phyloP scores from a whole-genome alignment of 2,797 vertebrate genomes.

The Malurus leucopterus region DNA sequence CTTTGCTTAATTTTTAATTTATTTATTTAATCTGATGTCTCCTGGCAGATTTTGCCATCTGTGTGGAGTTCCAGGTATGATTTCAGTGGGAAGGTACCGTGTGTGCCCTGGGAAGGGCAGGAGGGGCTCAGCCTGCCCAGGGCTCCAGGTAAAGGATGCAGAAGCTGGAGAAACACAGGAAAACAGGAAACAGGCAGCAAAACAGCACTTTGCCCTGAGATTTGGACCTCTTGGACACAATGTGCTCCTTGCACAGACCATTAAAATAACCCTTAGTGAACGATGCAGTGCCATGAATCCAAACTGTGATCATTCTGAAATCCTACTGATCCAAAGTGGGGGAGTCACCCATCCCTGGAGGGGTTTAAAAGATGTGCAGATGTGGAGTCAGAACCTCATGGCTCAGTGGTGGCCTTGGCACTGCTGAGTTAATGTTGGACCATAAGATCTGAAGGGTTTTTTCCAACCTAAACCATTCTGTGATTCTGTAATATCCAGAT shows the following conservation, averaged over 20 bases:
- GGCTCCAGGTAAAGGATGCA: not conserved
- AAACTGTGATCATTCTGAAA: not conserved
- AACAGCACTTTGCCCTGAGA: not conserved
- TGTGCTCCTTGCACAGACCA: not conserved
- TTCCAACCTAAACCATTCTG: not conserved
- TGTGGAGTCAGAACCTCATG: not conserved
- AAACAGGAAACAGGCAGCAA: not conserved
- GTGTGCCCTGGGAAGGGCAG: not conserved
- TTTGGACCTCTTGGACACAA: not conserved
- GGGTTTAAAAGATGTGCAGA: not conserved
- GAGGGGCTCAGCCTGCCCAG: not conserved
- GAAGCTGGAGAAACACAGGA: not conserved
- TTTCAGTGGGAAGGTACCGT: not conserved
- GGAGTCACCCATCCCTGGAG: not conserved
- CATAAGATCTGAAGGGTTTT: not conserved
- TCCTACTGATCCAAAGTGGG: not conserved
- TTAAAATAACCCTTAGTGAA: not conserved
- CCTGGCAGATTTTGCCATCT: not conserved
- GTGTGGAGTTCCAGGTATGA: not conserved
- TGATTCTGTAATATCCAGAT: not conserved
- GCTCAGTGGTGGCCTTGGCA: not conserved
- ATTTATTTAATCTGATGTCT: not conserved
- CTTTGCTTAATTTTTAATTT: not conserved
- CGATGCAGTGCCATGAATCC: not conserved
- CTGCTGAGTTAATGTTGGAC: not conserved